Conservation (phyloP, 2,888 invertebrate genomes). For the Oegoconia quadripuncta region DNA sequence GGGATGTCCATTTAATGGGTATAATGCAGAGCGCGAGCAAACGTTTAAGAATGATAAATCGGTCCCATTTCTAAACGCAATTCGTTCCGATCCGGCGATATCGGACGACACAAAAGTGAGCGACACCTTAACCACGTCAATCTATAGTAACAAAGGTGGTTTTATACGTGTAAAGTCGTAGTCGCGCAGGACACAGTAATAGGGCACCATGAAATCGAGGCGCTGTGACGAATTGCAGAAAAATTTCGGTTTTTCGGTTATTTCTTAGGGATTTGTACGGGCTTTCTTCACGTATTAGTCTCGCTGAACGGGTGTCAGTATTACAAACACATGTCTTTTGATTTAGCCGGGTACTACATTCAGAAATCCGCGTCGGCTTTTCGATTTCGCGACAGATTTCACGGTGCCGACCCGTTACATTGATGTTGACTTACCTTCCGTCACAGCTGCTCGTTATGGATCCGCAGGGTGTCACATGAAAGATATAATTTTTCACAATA, state of each 20-base stretch:
- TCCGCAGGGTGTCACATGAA: conserved; percentile 29
- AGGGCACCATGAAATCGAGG: conserved; percentile 70
- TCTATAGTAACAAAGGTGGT: conserved; percentile 20
- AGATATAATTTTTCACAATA: conserved; percentile 13
- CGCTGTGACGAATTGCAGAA: conserved; percentile 74
- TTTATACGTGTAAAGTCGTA: conserved; percentile 13
- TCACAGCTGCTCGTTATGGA: conserved; percentile 72
- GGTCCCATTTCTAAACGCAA: conserved; percentile 57
- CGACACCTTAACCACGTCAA: conserved; percentile 49
- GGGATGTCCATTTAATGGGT: conserved; percentile 66
- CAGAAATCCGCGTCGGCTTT: conserved; percentile 63
- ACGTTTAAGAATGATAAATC: conserved; percentile 76
- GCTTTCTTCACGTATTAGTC: conserved; percentile 75
- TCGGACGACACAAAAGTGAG: conserved; percentile 53
- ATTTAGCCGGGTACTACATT: conserved; percentile 56
- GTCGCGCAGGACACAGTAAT: conserved; percentile 52
- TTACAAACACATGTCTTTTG: conserved; percentile 76
- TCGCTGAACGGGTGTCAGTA: conserved; percentile 74
- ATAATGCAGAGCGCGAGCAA: conserved; percentile 51
- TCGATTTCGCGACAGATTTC: conserved; percentile 73
- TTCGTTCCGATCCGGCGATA: conserved; percentile 68
- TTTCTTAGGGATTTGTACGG: conserved; percentile 79
- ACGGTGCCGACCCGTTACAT: conserved; percentile 72
- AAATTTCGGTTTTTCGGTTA: conserved; percentile 80
- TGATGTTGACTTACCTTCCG: conserved; percentile 78